Evolutionary conservation across 1,140 invertebrate species (phyloP), one percentile per base, ranked within the genome.

Genomic region (Apis florea): DNA sequence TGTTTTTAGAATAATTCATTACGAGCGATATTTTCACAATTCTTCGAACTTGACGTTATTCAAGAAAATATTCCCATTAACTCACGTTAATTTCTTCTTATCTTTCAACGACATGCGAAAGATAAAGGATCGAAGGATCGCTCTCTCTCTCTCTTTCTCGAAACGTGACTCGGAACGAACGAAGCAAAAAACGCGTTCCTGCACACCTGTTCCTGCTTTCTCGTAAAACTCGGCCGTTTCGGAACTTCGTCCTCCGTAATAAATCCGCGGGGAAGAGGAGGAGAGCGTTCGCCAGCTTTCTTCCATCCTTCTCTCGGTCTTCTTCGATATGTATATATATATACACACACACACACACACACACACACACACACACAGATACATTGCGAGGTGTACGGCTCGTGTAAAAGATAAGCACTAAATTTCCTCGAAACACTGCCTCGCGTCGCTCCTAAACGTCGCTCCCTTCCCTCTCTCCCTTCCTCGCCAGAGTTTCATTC

Each of bases 221-320:
- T 86, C 73, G 69, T 87, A 86, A 83, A 87, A 86, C 68, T 83
- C 47, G 26, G 63, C 31, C 31, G 31, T 40, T 40, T 40, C 58
- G 64, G 81, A 71, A 83, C 31, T 40, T 40, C 31, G 6, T 86
- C 56, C 56, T 70, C 68, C 77, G 75, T 69, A 59, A 78, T 87
- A 87, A 87, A 86, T 87, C 76, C 81, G n/a, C 19, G 24, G 58
- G 76, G 64, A 86, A 81, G 53, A 80, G 66, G 31, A 40, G 31
- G 31, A 3, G 31, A 40, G 31, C 4, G 31, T 40, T 40, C 31
- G 2, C 31, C 31, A 40, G 4, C 31, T 4, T 8, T 40, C 31
- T 40, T 40, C 31, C 31, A 40, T 40, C 31, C 31, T 40, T 40
- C 31, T 40, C 31, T 40, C 31, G 4, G 2, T 40, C 31, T 70